Conservation (phyloP, 2,888 invertebrate species). For the Noctua janthina region DNA sequence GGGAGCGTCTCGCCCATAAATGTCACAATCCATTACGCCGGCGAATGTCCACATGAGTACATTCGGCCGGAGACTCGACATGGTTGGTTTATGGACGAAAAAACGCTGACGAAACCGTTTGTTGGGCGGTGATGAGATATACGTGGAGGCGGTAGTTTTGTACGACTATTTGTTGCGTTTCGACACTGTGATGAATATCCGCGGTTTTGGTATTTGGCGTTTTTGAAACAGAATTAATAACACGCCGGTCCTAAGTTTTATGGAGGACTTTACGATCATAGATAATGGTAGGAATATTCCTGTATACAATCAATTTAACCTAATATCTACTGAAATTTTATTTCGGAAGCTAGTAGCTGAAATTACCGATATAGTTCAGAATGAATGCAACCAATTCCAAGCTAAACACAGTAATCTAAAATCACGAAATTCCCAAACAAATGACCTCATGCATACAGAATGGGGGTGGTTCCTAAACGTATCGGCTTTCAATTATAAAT, state of each 20-base stretch:
- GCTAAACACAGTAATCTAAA: slow-evolving; percentile 50
- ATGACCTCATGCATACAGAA: slow-evolving; percentile 61
- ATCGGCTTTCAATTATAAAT: slow-evolving; percentile 69
- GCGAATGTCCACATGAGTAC: slow-evolving; percentile 69
- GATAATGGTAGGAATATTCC: not conserved
- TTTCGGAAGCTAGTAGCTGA: not conserved
- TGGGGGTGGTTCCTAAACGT: slow-evolving; percentile 60
- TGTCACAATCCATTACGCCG: slow-evolving; percentile 70
- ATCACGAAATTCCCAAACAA: slow-evolving; percentile 54
- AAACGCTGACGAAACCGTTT: slow-evolving; percentile 68
- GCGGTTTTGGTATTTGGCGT: slow-evolving; percentile 25
- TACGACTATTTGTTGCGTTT: slow-evolving; percentile 56
- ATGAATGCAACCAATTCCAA: slow-evolving; percentile 28
- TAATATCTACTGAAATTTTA: not conserved
- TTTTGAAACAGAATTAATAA: slow-evolving; percentile 21
- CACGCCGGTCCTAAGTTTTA: not conserved
- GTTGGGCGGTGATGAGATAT: slow-evolving; percentile 64
- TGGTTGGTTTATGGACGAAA: slow-evolving; percentile 68
- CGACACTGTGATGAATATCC: slow-evolving; percentile 46
- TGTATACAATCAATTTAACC: not conserved
- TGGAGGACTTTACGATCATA: not conserved
- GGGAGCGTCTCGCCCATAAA: slow-evolving; percentile 68
- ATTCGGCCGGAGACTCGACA: slow-evolving; percentile 64
- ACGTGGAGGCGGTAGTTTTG: slow-evolving; percentile 53
- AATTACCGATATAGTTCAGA: slow-evolving; percentile 16